These are phyloP conservation scores for Brenthis ino DNA, from an alignment of 2,888 invertebrate genomes.

Conservation along the genomic window DNA sequence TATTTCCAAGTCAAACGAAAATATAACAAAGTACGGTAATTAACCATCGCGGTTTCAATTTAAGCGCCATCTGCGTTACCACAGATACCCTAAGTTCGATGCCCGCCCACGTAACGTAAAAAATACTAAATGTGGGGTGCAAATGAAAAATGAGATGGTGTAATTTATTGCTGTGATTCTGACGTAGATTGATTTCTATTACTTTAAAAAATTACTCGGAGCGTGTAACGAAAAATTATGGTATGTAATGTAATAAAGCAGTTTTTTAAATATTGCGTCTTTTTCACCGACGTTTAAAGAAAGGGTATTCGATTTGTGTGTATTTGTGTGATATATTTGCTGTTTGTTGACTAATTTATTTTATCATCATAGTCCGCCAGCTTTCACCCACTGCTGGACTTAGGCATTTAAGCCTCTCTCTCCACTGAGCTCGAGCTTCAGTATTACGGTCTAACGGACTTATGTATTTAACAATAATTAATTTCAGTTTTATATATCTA, in stretches of 20 bases:
- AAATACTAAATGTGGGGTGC: slow-evolving; percentile 2
- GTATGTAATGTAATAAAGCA: background rate
- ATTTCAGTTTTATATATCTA: no score
- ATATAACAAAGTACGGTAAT: slow-evolving; percentile 14
- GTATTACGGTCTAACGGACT: no score
- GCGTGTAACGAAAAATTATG: slow-evolving; percentile 2
- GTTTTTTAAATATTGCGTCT: no score
- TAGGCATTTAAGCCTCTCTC: no score
- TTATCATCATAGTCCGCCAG: no score
- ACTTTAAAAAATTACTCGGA: slow-evolving; percentile 10
- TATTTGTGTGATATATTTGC: no score
- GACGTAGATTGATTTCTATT: slow-evolving; percentile 26
- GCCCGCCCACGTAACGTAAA: slow-evolving; percentile 14
- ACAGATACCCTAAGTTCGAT: slow-evolving; percentile 11
- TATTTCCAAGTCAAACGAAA: slow-evolving; percentile 1
- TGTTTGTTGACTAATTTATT: no score
- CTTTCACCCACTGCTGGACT: no score
- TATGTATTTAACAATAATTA: no score
- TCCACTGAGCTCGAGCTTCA: no score
- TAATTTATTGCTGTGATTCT: slow-evolving; percentile 12
- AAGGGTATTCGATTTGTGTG: no score
- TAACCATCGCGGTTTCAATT: slow-evolving; percentile 15
- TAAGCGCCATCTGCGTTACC: slow-evolving; percentile 25
- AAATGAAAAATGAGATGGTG: slow-evolving; percentile 18
- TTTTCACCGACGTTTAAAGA: no score